A percentile compares a stretch with the other conserved stretches of the same genome.
phyloP scores from a whole-genome alignment of 2,888 invertebrate genomes.

The Netelia fuscicornis region DNA sequence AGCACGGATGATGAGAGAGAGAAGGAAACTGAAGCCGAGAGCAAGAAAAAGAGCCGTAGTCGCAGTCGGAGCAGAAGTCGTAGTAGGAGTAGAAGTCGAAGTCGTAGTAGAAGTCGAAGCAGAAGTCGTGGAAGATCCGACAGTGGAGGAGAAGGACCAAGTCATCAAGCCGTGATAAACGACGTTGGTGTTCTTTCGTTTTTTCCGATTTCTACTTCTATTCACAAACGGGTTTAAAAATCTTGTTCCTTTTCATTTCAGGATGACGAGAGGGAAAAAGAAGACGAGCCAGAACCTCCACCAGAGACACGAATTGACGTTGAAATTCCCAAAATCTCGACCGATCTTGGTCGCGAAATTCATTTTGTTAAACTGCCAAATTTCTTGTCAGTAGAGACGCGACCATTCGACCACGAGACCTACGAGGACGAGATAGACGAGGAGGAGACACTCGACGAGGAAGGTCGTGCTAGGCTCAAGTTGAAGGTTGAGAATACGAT shows the following conservation, averaged over 20 bases:
- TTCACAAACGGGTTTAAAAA: neutral
- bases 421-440: conserved; percentile 99
- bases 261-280: conserved; percentile 88
- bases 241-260: conserved; percentile 72
- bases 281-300: conserved; percentile 91
- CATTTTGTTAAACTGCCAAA: conserved; percentile 99
- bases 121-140: conserved; percentile 80
- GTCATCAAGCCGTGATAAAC: conserved; percentile 75
- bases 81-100: conserved; percentile 84
- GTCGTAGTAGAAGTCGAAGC: conserved; percentile 77
- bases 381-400: conserved; percentile 98
- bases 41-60: conserved; percentile 82
- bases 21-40: conserved; percentile 83
- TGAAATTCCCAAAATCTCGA: conserved; percentile 97
- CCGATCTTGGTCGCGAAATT: conserved; percentile 95
- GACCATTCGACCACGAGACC: conserved; percentile 97
- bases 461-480: conserved; percentile 96
- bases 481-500: conserved; percentile 99
- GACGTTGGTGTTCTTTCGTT: conserved; percentile 73
- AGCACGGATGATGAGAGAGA: conserved; percentile 92
- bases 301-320: conserved; percentile 98
- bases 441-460: conserved; percentile 98
- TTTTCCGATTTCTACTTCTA: neutral
- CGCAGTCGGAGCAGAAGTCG: conserved; percentile 82
- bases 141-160: conserved; percentile 80